Percentiles rank a stretch among this genome's conserved stretches.
Conservation (phyloP, 2,888 invertebrate genomes). For the Erynnis tages region DNA sequence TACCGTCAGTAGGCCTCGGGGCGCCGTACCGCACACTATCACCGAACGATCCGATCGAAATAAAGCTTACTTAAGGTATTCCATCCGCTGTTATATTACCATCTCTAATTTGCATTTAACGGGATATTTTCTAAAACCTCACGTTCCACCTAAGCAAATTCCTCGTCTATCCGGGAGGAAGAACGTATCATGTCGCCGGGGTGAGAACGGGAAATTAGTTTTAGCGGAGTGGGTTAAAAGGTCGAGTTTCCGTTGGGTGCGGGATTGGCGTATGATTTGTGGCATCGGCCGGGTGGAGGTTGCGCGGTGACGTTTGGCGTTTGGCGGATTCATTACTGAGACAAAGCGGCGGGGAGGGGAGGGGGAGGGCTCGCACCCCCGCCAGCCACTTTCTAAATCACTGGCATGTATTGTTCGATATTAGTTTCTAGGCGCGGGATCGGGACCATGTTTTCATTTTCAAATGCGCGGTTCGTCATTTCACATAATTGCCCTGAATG, state of each 20-base stretch:
- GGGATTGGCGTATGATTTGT: slow-evolving; percentile 60
- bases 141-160: slow-evolving; percentile 65
- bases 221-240: slow-evolving; percentile 33
- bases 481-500: slow-evolving; percentile 22
- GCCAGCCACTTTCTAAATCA: slow-evolving; percentile 77
- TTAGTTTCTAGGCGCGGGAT: slow-evolving; percentile 39
- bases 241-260: slow-evolving; percentile 53
- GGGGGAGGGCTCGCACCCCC: slow-evolving; percentile 42
- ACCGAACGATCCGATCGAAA: slow-evolving; percentile 23
- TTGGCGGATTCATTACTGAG: slow-evolving; percentile 80
- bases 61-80: slow-evolving; percentile 49
- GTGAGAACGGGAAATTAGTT: slow-evolving; percentile 24
- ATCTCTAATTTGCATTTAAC: slow-evolving; percentile 70
- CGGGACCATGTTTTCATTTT: slow-evolving; percentile 26
- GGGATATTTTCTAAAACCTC: slow-evolving; percentile 65
- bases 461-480: slow-evolving; percentile 21
- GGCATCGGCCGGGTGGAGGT: slow-evolving; percentile 57
- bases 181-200: slow-evolving; percentile 29
- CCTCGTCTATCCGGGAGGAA: slow-evolving; percentile 32
- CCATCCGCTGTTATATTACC: slow-evolving; percentile 52
- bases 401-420: slow-evolving; percentile 65
- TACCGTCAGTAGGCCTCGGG: slow-evolving; percentile 6
- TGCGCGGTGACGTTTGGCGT: slow-evolving; percentile 75
- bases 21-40: slow-evolving; percentile 10
- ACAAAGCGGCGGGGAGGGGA: slow-evolving; percentile 54